A percentile compares a stretch with the other conserved stretches of the same genome.
Evolutionary conservation across 2,113 vertebrate species (phyloP).

Genomic region (Isichthys henryi): DNA sequence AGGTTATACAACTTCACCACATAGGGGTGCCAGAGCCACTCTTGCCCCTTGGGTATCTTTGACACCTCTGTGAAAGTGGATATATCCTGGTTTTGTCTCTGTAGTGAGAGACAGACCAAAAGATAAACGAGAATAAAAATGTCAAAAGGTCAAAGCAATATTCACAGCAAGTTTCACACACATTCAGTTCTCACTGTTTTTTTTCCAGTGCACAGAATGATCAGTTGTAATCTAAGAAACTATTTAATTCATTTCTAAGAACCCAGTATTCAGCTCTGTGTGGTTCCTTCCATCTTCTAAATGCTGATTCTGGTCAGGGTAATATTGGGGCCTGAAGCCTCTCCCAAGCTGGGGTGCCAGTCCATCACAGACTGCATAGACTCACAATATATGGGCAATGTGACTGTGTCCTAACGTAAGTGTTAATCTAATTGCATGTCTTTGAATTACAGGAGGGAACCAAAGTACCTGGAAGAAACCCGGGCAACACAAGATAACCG

Average conservation of each 20-base stretch:
- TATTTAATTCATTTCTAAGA: background rate
- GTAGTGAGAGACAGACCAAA: slow-evolving; percentile 5
- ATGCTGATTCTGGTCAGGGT: background rate
- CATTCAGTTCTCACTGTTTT: background rate
- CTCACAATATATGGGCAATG: background rate
- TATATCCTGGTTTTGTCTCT: slow-evolving; percentile 65
- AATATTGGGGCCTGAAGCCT: background rate
- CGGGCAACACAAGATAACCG: background rate
- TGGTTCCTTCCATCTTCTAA: background rate
- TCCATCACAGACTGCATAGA: background rate
- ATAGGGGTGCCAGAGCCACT: slow-evolving; percentile 94
- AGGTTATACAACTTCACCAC: slow-evolving; percentile 76
- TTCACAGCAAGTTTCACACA: background rate
- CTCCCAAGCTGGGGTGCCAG: background rate
- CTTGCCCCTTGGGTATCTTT: slow-evolving; percentile 78
- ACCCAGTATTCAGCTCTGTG: background rate
- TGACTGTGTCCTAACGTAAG: background rate
- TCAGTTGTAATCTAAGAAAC: background rate
- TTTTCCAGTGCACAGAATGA: background rate
- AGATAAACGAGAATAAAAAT: background rate
- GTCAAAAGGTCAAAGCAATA: background rate
- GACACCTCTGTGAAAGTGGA: slow-evolving; percentile 77
- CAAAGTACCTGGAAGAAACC: background rate
- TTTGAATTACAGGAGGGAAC: background rate
- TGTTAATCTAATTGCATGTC: background rate